phyloP scores from a whole-genome alignment of 2,113 vertebrate species.

The Dolichallabes microphthalmus region DNA sequence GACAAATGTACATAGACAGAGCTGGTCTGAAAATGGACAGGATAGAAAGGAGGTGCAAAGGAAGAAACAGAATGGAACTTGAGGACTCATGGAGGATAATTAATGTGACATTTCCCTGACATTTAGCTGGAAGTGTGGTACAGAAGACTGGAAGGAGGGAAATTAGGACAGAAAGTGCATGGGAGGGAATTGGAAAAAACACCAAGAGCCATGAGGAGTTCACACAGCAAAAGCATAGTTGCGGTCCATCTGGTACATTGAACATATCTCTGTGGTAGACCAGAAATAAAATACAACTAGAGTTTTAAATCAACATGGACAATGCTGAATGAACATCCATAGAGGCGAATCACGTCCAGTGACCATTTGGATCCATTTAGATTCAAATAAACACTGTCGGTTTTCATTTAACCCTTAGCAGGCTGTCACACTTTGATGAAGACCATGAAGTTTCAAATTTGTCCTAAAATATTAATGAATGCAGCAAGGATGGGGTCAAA shows the following conservation, averaged over 20 bases:
- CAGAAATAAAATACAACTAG: background rate
- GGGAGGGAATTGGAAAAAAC: slow-evolving; percentile 27
- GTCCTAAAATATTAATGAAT: too few relatives aligned
- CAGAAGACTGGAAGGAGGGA: slow-evolving; percentile 59
- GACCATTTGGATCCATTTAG: background rate
- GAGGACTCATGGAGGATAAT: slow-evolving; percentile 73
- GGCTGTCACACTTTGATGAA: too few relatives aligned
- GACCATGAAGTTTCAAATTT: too few relatives aligned
- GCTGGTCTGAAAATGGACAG: slow-evolving; percentile 54
- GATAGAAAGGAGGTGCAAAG: slow-evolving; percentile 46
- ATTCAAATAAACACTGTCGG: background rate
- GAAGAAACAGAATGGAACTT: slow-evolving; percentile 54
- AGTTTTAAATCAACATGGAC: too few relatives aligned
- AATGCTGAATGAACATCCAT: background rate
- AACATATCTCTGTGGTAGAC: background rate
- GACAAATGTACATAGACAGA: slow-evolving; percentile 60
- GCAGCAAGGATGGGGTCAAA: too few relatives aligned
- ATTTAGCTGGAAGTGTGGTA: slow-evolving; percentile 72
- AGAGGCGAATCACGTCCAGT: background rate
- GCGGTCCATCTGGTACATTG: background rate
- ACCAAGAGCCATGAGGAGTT: background rate
- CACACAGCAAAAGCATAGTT: slow-evolving; percentile 18
- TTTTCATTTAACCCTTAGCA: background rate
- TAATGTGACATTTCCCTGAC: slow-evolving; percentile 81
- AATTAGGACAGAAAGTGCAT: background rate